Conservation (phyloP, 2,113 vertebrate species). For the Zosterops borbonicus region DNA sequence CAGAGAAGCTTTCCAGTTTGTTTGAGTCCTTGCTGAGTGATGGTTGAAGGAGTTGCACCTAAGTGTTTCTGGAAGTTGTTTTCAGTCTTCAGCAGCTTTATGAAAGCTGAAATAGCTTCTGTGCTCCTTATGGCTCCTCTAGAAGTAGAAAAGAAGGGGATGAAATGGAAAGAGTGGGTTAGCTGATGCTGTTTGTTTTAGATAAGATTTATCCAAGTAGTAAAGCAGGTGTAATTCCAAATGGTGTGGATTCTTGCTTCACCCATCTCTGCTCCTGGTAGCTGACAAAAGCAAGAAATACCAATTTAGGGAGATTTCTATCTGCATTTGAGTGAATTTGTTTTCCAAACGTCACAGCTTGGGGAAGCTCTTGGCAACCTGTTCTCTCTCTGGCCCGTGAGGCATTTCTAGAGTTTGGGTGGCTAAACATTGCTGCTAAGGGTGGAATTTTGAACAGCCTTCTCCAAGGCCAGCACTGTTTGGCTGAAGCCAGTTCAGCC, state of each 20-base stretch:
- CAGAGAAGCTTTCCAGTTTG: background rate
- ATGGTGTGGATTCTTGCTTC: background rate
- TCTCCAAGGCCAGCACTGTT: background rate
- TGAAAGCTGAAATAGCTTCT: background rate
- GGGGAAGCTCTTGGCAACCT: background rate
- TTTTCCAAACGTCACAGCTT: background rate
- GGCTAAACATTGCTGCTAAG: background rate
- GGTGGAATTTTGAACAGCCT: background rate
- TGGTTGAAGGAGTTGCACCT: background rate
- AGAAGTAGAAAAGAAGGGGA: background rate
- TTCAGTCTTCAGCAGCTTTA: background rate
- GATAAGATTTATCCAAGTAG: background rate
- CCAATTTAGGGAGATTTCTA: background rate
- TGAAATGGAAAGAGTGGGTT: background rate
- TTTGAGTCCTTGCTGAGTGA: background rate
- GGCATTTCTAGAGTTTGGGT: background rate
- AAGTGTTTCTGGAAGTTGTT: background rate
- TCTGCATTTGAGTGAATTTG: background rate
- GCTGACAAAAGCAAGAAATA: background rate
- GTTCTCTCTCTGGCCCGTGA: background rate
- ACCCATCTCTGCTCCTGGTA: background rate
- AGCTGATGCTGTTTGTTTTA: background rate
- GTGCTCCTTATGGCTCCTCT: background rate
- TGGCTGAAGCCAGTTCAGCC: background rate
- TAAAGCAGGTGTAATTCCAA: background rate